A percentile compares a stretch with the other conserved stretches of the same genome.
phyloP scores from a whole-genome alignment of 1,140 invertebrate genomes.

The Drosophila prosaltans region DNA sequence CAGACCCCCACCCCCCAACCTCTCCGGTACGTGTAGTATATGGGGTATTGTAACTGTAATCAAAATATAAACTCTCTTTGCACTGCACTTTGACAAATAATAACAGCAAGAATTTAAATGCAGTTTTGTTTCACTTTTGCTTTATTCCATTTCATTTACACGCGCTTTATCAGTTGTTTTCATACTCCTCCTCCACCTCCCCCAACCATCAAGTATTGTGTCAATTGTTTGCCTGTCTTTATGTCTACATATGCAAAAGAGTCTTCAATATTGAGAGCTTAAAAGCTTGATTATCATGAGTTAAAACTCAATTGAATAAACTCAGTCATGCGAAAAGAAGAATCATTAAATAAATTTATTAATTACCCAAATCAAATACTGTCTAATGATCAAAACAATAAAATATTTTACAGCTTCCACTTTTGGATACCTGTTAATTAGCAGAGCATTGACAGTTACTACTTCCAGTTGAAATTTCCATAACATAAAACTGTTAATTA shows the following conservation, averaged over 20 bases:
- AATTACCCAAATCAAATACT: background rate
- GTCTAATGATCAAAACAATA: background rate
- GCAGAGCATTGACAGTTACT: too few relatives aligned
- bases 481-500: too few relatives aligned
- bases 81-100: slow-evolving; percentile 18
- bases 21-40: background rate
- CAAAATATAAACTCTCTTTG: slow-evolving; percentile 23
- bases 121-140: slow-evolving; percentile 36
- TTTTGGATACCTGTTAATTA: too few relatives aligned
- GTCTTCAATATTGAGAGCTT: background rate
- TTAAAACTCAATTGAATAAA: background rate
- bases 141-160: slow-evolving; percentile 47
- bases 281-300: slow-evolving; percentile 8
- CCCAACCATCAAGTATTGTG: background rate
- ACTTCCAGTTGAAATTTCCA: too few relatives aligned
- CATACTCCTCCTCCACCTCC: background rate
- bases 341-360: background rate
- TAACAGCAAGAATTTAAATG: slow-evolving; percentile 26
- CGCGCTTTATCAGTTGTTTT: slow-evolving; percentile 63
- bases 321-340: background rate
- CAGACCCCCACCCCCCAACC: background rate
- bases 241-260: slow-evolving; percentile 2
- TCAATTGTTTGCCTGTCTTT: background rate
- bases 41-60: slow-evolving; percentile 7
- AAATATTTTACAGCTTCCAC: too few relatives aligned